Evolutionary conservation across 1,140 invertebrate species (phyloP), one percentile per base, ranked within the genome.

Genomic region (Leptopilina clavipes): DNA sequence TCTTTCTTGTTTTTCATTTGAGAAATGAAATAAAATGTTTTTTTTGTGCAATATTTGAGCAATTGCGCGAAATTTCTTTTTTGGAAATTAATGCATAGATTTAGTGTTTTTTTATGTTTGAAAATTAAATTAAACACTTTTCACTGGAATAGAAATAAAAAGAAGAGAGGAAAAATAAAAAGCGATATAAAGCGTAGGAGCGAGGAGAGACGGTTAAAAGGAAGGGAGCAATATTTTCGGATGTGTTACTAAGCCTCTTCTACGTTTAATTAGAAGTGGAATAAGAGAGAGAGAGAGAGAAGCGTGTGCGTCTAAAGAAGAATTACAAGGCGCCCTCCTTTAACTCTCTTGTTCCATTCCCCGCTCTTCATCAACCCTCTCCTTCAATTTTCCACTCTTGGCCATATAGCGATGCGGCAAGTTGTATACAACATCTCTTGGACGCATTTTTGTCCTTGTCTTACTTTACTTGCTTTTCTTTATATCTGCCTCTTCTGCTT

Each of bases 241-340:
- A 45, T 72, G 80, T 76, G 80, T 81, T 75, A 71, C 80, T 70
- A 72, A 74, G 78, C 76, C 76, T 81, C 71, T 75, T 5, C 75
- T 82, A 79, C 78, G 83, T 65, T 87, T 87, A 87, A 87, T 86
- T 86, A 85, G 83, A 82, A 73, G 78, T 70, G 75, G 80, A 86
- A 85, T 81, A 84, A 54, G 77, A 45, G 22, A 25, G 37, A 6
- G 5, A 6, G 5, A 78, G 76, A 81, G 71, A n/a, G 56, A 43
- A 76, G 40, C 59, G 76, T 77, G 48, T 75, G 14, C 31, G 19
- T 31, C 59, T 22, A n/a, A 65, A 65, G 59, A 31, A 65, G 59
- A 65, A 37, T 19, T 22, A 73, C 44, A 25, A 72, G 71, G 52
- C 71, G 45, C 45, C 19, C 71, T 48, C 18, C 40, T 70, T 31